Base-by-base conservation (phyloP, 2,113 vertebrate genomes). In the Pagrus major region DNA sequence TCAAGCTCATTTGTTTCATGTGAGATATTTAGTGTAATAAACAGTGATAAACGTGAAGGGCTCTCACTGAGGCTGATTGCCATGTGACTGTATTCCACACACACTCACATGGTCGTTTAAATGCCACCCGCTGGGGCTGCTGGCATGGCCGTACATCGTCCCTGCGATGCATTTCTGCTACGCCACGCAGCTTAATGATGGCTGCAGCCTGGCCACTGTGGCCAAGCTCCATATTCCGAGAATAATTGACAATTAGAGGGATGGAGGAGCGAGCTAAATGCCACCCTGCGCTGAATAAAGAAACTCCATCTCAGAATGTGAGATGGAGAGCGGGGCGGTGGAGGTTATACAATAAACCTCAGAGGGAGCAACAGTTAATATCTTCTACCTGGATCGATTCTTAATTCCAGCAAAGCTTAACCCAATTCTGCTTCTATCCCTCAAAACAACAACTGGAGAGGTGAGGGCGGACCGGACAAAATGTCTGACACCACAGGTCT, bases 191-290 rank as follows among this genome's bases (percentile, higher is more conserved):
- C 75, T 80, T 90, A 93, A 93, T 90, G 86, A 88, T 39, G 65
- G 64, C 69, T 85, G 27, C 69, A 61, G 73, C 83, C 84, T 46
- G 78, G 80, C 78, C 52, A 12, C 49, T 78, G 63, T 33, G 41
- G 52, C 80, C 77, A 4, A 39, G 83, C 82, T 72, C 76, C 86
- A 55, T 75, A 64, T 80, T 92, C 81, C 23, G 64, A 89, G 71
- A 90, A 86, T 88, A 93, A 93, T 89, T 89, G 89, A 89, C 85
- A 87, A 87, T 91, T 86, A 90, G 70, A 33, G 71, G 68, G 70
- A 76, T 61, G 41, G 69, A 83, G 64, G 71, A 54, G 33, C 54
- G 37, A 83, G 80, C 44, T 80, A 88, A 89, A 92, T 91, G 87
- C 67, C 88, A 86, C 49, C 31, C 52, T 44, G 7, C 51, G 21